phyloP scores from a whole-genome alignment of 2,888 invertebrate genomes.

The Patella ulyssiponensis region DNA sequence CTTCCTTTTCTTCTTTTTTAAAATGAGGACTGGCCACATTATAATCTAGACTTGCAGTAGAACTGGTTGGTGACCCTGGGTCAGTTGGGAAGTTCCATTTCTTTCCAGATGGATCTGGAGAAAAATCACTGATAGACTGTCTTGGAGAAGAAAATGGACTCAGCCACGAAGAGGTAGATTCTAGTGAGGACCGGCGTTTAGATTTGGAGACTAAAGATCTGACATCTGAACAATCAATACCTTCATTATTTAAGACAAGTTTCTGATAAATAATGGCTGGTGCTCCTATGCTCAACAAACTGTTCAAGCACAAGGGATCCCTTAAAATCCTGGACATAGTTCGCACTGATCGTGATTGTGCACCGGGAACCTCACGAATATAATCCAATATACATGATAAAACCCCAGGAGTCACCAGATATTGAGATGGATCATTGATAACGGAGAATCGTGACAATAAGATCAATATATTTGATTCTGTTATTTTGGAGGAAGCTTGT shows the following conservation, averaged over 20 bases:
- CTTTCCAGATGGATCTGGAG: constrained; percentile 10
- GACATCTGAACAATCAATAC: constrained; percentile 19
- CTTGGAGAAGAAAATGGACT: not conserved
- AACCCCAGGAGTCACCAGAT: constrained; percentile 46
- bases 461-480: constrained; percentile 57
- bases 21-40: not conserved
- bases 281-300: constrained; percentile 48
- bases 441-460: constrained; percentile 62
- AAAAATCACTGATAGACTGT: constrained; percentile 14
- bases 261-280: constrained; percentile 51
- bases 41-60: not conserved
- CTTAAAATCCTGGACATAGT: constrained; percentile 55
- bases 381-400: constrained; percentile 57
- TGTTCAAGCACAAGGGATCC: constrained; percentile 60
- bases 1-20: constrained; percentile 13
- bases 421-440: constrained; percentile 52
- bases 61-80: constrained; percentile 1
- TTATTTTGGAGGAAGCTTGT: constrained; percentile 25
- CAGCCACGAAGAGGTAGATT: not conserved
- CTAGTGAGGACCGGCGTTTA: not conserved
- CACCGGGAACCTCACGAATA: constrained; percentile 44
- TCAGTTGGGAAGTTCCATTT: constrained; percentile 11
- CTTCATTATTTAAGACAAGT: constrained; percentile 39
- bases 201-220: constrained; percentile 11
- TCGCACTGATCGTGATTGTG: constrained; percentile 51